Conservation (phyloP, 2,113 vertebrate species). For the Megaceryle maxima region DNA sequence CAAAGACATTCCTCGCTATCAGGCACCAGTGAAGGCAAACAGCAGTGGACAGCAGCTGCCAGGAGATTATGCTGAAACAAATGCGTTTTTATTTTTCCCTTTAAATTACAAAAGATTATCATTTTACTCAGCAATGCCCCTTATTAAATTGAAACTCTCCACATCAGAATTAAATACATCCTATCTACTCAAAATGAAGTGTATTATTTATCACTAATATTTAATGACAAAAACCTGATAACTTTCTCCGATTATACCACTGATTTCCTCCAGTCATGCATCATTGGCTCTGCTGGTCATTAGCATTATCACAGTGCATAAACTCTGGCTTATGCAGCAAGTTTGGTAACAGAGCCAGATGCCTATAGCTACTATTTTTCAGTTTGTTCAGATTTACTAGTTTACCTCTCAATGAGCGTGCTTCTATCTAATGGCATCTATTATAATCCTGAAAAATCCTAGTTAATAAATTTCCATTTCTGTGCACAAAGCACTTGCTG, state of each 20-base stretch:
- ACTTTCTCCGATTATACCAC: constrained; percentile 74
- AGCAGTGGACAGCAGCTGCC: neutral
- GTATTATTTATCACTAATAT: constrained; percentile 83
- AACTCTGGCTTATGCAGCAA: constrained; percentile 77
- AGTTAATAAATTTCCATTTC: constrained; percentile 58
- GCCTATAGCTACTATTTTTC: constrained; percentile 71
- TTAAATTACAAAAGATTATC: constrained; percentile 75
- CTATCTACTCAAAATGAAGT: constrained; percentile 74
- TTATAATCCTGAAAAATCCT: constrained; percentile 69
- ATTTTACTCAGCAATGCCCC: constrained; percentile 73
- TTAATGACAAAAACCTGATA: constrained; percentile 81
- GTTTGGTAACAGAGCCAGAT: constrained; percentile 74
- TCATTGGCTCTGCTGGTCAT: constrained; percentile 73
- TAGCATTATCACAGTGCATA: constrained; percentile 80
- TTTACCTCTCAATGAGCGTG: constrained; percentile 38
- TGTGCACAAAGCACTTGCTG: constrained; percentile 39
- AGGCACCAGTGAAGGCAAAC: constrained; percentile 56
- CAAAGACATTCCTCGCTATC: neutral
- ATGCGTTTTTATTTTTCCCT: constrained; percentile 68
- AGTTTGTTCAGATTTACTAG: constrained; percentile 64
- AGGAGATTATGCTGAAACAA: constrained; percentile 49
- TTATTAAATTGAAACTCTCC: constrained; percentile 73
- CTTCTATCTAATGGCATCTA: constrained; percentile 63
- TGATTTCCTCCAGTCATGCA: constrained; percentile 77
- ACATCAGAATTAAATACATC: constrained; percentile 78